phyloP scores from a whole-genome alignment of 2,113 vertebrate genomes.

The Antechinus stuartii region DNA sequence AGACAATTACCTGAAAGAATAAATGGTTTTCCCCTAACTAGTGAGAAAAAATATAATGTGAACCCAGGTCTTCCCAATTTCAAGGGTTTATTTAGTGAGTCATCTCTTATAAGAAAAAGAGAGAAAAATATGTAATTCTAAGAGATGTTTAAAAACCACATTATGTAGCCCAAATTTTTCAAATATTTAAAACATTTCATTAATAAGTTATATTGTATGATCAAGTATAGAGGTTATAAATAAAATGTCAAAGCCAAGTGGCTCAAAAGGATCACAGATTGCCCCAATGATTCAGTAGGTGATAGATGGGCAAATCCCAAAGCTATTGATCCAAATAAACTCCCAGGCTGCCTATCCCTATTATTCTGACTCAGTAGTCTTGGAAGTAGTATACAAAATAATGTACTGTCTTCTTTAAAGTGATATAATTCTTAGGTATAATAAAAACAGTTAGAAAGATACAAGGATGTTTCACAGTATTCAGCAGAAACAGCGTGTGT shows the following conservation, averaged over 20 bases:
- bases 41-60: neutral
- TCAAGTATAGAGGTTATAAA: constrained; percentile 40
- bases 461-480: constrained; percentile 53
- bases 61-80: neutral
- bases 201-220: constrained; percentile 37
- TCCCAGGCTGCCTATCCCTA: constrained; percentile 52
- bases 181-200: constrained; percentile 64
- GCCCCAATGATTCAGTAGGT: constrained; percentile 53
- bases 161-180: constrained; percentile 36
- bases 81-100: neutral
- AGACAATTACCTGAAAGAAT: neutral
- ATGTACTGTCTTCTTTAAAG: constrained; percentile 62
- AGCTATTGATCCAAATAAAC: constrained; percentile 74
- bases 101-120: neutral
- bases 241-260: constrained; percentile 29
- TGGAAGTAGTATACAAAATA: constrained; percentile 61
- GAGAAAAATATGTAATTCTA: neutral
- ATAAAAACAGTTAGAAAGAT: constrained; percentile 65
- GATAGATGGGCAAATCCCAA: constrained; percentile 53
- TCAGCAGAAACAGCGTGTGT: constrained; percentile 53
- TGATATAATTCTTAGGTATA: constrained; percentile 47
- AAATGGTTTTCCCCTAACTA: neutral
- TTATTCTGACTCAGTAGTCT: constrained; percentile 23
- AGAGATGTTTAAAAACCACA: neutral
- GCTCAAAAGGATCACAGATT: constrained; percentile 47